Evolutionary conservation across 2,888 invertebrate species (phyloP), one percentile per base, ranked within the genome.

Genomic region (Oscheius sp.): DNA sequence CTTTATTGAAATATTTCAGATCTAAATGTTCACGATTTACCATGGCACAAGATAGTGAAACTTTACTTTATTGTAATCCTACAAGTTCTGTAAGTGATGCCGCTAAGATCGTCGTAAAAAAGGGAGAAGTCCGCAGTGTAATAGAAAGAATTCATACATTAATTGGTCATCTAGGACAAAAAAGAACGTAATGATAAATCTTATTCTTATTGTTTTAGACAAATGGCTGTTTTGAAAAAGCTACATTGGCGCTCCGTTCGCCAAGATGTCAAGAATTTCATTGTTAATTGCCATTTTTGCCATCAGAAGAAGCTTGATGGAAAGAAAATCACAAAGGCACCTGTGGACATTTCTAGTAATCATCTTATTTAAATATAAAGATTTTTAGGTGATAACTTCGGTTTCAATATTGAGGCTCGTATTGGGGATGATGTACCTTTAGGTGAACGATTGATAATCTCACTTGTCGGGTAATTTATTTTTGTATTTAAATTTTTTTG

Each of bases 81-180:
- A 67, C 62, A 0, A 70, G 66, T 17, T 22, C 57, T 0, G 62
- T 68, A 6, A 67, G 69, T 32, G 73, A 77, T 4, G 32, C 64
- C 0, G 71, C 72, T 20, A 26, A 44, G n/a, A 72, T 75, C 8
- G 80, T 80, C 0, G 73, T 80, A 22, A 77, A 75, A 41, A 76
- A 76, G 51, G 80, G 80, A 56, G 80, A 80, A 70, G 80, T 80
- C 12, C 62, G 70, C 14, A 65, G 68, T 32, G 75, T 76, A 36
- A 59, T 80, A 20, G 75, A 80, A 38, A 57, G 80, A 38, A 68
- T 80, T 9, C 80, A 80, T 59, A 72, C 74, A 38, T 50, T 80
- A 2, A 78, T 80, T 17, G 80, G 80, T 9, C 80, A 80, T 62
- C 67, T 80, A 20, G 80, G 80, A n/a, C 74, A 73, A 63, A 80